Base-by-base conservation (phyloP, 1,140 invertebrate genomes). In the Bombyx mandarina region DNA sequence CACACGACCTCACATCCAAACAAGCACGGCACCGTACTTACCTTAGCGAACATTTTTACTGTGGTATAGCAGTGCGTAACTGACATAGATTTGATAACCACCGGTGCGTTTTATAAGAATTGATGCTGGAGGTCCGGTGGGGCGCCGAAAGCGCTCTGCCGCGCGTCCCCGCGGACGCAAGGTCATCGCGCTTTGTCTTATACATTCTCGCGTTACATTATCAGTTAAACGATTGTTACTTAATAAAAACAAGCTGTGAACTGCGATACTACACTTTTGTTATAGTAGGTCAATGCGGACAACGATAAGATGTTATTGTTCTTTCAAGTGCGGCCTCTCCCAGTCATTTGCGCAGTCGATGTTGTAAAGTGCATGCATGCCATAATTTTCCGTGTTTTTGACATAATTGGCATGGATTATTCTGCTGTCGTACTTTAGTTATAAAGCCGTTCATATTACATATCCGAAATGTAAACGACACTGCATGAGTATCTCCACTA, bases 61-160 rank as follows among this genome's bases (percentile, higher is more conserved):
- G 61, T 73, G 66, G 69, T 69, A 75, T 75, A 61, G 67, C 74
- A 65, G 69, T 74, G 67, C 64, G 71, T 78, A 71, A 79, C 75
- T 86, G 75, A 78, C 75, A 80, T 82, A 75, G 71, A 65, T 73
- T 66, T 75, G 72, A 75, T 75, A 69, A 74, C 55, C 65, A 63
- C 60, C 67, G 58, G 72, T 78, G 73, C 74, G 75, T 86, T 86
- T 86, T 86, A 84, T 86, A 86, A 82, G 78, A 82, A 75, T 73
- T 73, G 62, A 67, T 57, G 71, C 62, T 53, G 66, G 57, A 62
- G 61, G 61, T 66, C 60, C 76, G 78, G 79, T 80, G 81, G 75
- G 78, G 81, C 71, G 73, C 62, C 67, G 71, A 75, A 62, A 73
- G 64, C 65, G 58, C 59, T 63, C 61, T 58, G 65, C 63, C 62